These are phyloP conservation scores for Menura novaehollandiae DNA, from an alignment of 2,113 vertebrate genomes.

Conservation along the genomic window DNA sequence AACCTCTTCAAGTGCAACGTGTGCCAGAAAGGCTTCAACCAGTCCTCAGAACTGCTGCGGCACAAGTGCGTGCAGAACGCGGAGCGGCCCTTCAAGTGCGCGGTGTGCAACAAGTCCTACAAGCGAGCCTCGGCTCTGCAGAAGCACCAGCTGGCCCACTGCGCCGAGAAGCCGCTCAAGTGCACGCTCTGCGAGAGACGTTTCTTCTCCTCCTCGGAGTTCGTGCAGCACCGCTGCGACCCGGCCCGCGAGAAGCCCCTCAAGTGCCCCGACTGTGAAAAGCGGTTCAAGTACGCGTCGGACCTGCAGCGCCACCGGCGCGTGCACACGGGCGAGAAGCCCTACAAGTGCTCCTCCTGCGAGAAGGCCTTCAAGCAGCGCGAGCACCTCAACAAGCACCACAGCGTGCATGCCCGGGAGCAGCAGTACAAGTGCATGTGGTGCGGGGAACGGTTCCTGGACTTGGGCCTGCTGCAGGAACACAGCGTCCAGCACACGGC, in stretches of 20 bases:
- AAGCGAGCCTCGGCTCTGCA: conserved; percentile 93
- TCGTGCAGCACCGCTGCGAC: conserved; percentile 95
- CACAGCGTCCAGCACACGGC: conserved; percentile 93
- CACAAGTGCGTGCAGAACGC: conserved; percentile 91
- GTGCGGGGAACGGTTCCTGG: conserved; percentile 94
- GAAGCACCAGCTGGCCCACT: conserved; percentile 92
- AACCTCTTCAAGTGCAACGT: conserved; percentile 96
- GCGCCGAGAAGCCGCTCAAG: conserved; percentile 92
- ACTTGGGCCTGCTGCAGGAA: conserved; percentile 92
- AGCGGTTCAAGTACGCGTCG: conserved; percentile 95
- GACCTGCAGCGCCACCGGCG: conserved; percentile 94
- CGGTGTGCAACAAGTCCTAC: conserved; percentile 93
- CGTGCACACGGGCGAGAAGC: conserved; percentile 95
- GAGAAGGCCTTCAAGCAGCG: conserved; percentile 98
- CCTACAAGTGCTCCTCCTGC: conserved; percentile 92
- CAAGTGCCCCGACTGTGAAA: conserved; percentile 94
- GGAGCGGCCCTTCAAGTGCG: conserved; percentile 93
- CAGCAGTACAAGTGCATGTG: conserved; percentile 98
- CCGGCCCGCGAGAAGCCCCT: conserved; percentile 92
- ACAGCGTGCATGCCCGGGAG: conserved; percentile 90
- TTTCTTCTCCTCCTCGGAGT: conserved; percentile 95
- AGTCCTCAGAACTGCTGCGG: conserved; percentile 90
- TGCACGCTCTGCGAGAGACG: conserved; percentile 95
- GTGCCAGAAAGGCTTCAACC: conserved; percentile 96
- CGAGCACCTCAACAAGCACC: conserved; percentile 94